These are phyloP conservation scores for Tokudaia muenninki DNA, from an alignment of 2,797 vertebrate genomes.

Conservation along the genomic window DNA sequence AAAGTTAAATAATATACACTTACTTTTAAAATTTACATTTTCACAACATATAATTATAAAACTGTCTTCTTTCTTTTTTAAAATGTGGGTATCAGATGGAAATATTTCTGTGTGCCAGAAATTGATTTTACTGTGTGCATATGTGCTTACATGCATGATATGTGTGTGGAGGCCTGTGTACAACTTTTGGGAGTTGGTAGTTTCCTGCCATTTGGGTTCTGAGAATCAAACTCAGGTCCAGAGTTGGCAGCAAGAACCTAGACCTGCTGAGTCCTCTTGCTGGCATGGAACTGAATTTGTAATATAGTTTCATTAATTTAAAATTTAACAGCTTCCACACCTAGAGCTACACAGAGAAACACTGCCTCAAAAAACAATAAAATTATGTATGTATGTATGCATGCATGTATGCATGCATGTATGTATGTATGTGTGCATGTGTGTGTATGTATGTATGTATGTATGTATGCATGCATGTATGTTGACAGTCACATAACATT, in stretches of 20 bases:
- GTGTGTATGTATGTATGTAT: too few species aligned
- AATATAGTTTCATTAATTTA: not conserved
- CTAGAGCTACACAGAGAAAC: not conserved
- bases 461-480: too few species aligned
- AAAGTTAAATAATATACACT: not conserved
- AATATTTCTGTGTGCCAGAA: not conserved
- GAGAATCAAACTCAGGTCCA: not conserved
- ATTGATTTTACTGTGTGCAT: not conserved
- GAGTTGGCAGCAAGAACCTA: not conserved
- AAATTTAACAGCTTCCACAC: not conserved
- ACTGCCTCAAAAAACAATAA: too few species aligned
- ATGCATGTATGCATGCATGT: too few species aligned
- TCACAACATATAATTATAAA: not conserved
- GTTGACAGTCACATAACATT: not conserved
- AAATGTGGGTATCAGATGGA: not conserved
- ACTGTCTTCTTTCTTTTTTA: constrained; percentile 35
- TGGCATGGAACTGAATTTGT: not conserved
- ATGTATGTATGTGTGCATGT: too few species aligned
- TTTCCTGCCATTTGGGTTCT: not conserved
- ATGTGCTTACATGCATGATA: not conserved
- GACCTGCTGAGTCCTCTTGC: not conserved
- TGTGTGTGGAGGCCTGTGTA: not conserved
- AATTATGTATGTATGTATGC: too few species aligned
- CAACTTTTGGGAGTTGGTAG: not conserved
- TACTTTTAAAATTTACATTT: not conserved